Evolutionary conservation across 2,888 invertebrate species (phyloP).

Genomic region (Muscina levida): DNA sequence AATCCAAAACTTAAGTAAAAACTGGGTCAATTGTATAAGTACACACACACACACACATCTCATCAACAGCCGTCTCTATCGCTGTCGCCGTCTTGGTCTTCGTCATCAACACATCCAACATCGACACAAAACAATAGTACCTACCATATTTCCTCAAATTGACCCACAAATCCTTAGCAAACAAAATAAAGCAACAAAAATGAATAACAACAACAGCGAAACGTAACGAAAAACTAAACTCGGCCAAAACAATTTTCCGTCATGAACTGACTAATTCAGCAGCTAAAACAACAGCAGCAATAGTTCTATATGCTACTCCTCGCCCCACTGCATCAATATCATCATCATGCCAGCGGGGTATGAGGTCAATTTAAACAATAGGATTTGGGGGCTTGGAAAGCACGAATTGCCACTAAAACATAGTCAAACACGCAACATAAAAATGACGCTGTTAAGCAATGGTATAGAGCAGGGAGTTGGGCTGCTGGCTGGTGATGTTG

Average conservation of each 20-base stretch:
- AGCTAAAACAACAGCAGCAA: neutral
- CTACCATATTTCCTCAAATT: conserved; percentile 17
- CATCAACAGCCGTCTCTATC: neutral
- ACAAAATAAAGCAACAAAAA: neutral
- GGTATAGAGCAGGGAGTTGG: neutral
- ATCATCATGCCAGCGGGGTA: neutral
- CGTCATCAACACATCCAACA: conserved; percentile 15
- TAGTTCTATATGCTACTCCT: neutral
- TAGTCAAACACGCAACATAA: conserved; percentile 38
- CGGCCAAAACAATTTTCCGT: too few species aligned
- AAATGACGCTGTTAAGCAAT: neutral
- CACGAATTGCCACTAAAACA: conserved; percentile 31
- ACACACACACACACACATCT: too few species aligned
- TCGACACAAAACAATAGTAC: conserved; percentile 10
- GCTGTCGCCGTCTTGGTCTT: too few species aligned
- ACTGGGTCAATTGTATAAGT: too few species aligned
- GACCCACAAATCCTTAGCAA: conserved; percentile 32
- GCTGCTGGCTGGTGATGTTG: neutral
- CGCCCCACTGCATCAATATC: neutral
- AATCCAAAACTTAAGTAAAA: too few species aligned
- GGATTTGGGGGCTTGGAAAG: neutral
- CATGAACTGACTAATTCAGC: neutral
- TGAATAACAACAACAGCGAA: neutral
- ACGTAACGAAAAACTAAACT: too few species aligned
- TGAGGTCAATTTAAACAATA: conserved; percentile 18